phyloP scores from a whole-genome alignment of 2,797 vertebrate species.

The Linurgus olivaceus region DNA sequence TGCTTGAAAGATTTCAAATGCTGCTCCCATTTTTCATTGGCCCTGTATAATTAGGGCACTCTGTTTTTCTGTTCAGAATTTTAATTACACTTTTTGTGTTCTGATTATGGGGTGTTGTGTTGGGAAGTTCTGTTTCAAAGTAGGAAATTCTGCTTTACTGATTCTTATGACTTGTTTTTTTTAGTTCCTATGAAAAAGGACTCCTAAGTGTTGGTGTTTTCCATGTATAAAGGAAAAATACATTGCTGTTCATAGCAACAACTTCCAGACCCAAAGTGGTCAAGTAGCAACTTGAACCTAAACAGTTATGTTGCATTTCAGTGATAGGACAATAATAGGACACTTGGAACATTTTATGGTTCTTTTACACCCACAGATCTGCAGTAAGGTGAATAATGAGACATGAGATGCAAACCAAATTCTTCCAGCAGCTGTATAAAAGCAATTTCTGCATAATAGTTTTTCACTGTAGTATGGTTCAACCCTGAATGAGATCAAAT shows the following conservation, averaged over 20 bases:
- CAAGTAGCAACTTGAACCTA: neutral
- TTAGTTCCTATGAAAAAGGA: neutral
- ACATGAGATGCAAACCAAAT: neutral
- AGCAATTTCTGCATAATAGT: neutral
- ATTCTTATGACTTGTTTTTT: neutral
- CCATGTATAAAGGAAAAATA: neutral
- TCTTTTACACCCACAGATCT: neutral
- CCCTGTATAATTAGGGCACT: neutral
- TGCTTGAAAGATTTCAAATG: neutral
- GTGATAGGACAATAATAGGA: neutral
- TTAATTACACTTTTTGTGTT: neutral
- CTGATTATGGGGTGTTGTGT: neutral
- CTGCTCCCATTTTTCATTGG: neutral
- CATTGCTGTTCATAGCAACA: neutral
- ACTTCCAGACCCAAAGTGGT: neutral
- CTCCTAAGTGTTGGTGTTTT: neutral
- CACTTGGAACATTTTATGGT: neutral
- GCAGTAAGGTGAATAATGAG: neutral
- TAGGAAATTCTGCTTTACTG: neutral
- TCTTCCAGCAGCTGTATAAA: neutral
- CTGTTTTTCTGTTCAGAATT: neutral
- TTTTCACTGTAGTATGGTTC: neutral
- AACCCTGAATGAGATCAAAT: neutral
- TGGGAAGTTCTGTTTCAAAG: neutral
- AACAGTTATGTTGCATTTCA: neutral